phyloP scores from a whole-genome alignment of 2,113 vertebrate genomes.

The Calyptommatus sinebrachiatus region DNA sequence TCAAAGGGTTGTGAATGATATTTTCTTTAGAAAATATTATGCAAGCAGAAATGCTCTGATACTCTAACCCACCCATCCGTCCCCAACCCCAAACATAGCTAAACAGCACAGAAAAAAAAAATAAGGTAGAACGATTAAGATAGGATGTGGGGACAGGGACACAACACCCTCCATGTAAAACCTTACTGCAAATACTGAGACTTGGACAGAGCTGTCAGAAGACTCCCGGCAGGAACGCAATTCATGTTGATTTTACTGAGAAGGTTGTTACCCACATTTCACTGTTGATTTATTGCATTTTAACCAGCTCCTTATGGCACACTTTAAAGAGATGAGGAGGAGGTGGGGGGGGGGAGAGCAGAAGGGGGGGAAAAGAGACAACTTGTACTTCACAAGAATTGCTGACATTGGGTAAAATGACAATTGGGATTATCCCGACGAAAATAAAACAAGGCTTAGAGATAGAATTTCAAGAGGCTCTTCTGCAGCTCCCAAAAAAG shows the following conservation, averaged over 20 bases:
- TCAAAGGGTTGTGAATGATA: constrained; percentile 55
- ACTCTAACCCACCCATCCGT: constrained; percentile 39
- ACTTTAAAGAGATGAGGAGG: constrained; percentile 13
- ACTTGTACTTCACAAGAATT: constrained; percentile 67
- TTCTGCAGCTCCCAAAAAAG: constrained; percentile 26
- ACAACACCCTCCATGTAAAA: constrained; percentile 44
- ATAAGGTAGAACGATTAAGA: constrained; percentile 26
- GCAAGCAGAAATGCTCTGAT: constrained; percentile 63
- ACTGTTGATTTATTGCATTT: constrained; percentile 86
- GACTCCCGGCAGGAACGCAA: constrained; percentile 78
- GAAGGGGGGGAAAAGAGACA: constrained; percentile 34
- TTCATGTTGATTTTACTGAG: constrained; percentile 85
- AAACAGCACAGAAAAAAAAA: constrained; percentile 61
- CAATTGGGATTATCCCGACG: constrained; percentile 31
- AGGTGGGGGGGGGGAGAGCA: constrained; percentile 30
- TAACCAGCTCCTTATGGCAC: constrained; percentile 84
- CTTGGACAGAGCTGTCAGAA: constrained; percentile 73
- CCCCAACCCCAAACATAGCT: constrained; percentile 61
- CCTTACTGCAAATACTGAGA: constrained; percentile 64
- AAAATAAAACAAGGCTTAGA: constrained; percentile 13
- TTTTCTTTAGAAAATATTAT: constrained; percentile 54
- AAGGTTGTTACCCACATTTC: constrained; percentile 84
- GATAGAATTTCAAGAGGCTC: constrained; percentile 33
- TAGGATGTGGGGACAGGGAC: background rate
- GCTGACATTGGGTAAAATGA: constrained; percentile 55